Conservation (phyloP, 2,888 invertebrate species). For the Eilema depressum region DNA sequence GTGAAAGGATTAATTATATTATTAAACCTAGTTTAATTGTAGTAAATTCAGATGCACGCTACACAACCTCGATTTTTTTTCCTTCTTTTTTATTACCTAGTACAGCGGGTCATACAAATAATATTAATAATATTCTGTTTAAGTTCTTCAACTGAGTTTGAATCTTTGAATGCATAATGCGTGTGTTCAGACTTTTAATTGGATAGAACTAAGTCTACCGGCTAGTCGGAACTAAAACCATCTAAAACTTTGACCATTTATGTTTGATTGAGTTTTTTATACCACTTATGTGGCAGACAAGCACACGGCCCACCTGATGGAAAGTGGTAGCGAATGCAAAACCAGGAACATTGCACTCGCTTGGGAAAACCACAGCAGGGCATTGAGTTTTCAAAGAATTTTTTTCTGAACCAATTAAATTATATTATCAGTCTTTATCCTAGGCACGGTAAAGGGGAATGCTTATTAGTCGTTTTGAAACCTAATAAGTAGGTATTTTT, state of each 20-base stretch:
- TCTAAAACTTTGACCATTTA: not conserved
- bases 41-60: conserved; percentile 4
- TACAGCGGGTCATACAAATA: not conserved
- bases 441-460: too few relatives aligned
- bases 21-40: not conserved
- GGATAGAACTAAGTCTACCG: not conserved
- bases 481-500: too few relatives aligned
- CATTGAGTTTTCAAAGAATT: too few relatives aligned
- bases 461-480: too few relatives aligned
- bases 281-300: too few relatives aligned
- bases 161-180: not conserved
- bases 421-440: too few relatives aligned
- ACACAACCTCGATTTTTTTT: not conserved
- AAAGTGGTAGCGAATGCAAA: too few relatives aligned
- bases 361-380: too few relatives aligned
- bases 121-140: not conserved
- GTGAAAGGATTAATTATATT: not conserved
- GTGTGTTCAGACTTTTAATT: not conserved
- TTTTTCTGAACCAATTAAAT: too few relatives aligned
- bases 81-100: not conserved
- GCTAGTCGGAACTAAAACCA: not conserved
- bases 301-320: too few relatives aligned
- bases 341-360: too few relatives aligned
- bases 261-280: not conserved
- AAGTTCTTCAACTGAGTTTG: not conserved